Conservation (phyloP, 1,140 invertebrate genomes). For the Cotesia vestalis region DNA sequence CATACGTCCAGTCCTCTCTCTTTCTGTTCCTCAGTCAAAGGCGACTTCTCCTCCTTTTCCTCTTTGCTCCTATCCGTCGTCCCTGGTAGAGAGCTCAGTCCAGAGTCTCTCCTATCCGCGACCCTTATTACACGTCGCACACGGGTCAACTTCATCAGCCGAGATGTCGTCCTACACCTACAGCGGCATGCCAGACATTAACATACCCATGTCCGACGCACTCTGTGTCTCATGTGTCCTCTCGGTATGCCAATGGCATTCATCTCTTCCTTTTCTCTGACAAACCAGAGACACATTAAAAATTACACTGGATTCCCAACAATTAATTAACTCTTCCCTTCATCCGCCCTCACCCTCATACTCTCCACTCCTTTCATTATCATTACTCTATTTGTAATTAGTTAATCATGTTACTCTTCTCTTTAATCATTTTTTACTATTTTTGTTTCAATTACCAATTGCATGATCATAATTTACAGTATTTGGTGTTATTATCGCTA, state of each 20-base stretch:
- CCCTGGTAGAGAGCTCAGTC: slow-evolving; percentile 6
- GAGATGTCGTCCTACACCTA: slow-evolving; percentile 25
- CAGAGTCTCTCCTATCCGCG: slow-evolving; percentile 6
- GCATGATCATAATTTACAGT: too few species aligned
- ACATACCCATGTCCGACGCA: slow-evolving; percentile 28
- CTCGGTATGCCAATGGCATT: slow-evolving; percentile 35
- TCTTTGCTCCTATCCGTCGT: slow-evolving; percentile 20
- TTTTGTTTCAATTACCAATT: slow-evolving; percentile 1
- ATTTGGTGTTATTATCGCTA: too few species aligned
- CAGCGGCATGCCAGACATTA: slow-evolving; percentile 14
- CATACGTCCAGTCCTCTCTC: slow-evolving; percentile 47
- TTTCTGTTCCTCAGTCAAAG: slow-evolving; percentile 13
- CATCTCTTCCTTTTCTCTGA: slow-evolving; percentile 20
- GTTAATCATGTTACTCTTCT: slow-evolving; percentile 22
- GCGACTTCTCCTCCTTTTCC: background rate
- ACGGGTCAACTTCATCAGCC: slow-evolving; percentile 30
- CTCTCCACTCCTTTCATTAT: slow-evolving; percentile 2
- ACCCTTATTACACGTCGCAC: slow-evolving; percentile 27
- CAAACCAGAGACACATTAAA: slow-evolving; percentile 19
- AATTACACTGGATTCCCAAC: slow-evolving; percentile 23
- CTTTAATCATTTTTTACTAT: slow-evolving; percentile 33
- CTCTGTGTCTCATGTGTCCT: slow-evolving; percentile 14
- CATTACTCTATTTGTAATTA: slow-evolving; percentile 24
- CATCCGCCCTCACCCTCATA: slow-evolving; percentile 32
- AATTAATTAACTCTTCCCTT: slow-evolving; percentile 8